Evolutionary conservation across 1,140 invertebrate species (phyloP).

Genomic region (Tetraneura akinire): DNA sequence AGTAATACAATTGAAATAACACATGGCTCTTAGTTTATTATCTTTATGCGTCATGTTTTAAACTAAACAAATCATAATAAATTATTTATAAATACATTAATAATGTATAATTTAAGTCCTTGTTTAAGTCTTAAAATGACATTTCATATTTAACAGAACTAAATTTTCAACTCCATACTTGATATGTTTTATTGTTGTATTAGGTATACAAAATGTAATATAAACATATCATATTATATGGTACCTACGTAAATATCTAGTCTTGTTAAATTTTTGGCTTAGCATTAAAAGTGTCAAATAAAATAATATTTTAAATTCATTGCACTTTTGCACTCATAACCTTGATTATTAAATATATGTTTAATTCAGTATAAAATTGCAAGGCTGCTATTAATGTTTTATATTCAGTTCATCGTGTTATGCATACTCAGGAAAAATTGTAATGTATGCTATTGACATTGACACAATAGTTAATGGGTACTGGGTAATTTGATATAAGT

Average conservation of each 20-base stretch:
- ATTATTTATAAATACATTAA: too few relatives aligned
- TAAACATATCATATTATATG: too few relatives aligned
- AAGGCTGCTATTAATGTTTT: slow-evolving; percentile 4
- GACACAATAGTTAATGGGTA: neutral
- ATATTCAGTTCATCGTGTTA: slow-evolving; percentile 4
- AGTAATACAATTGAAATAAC: neutral
- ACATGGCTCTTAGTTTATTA: slow-evolving; percentile 6
- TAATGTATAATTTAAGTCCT: too few relatives aligned
- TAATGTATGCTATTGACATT: slow-evolving; percentile 15
- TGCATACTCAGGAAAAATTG: neutral
- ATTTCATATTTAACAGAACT: too few relatives aligned
- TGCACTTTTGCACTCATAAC: slow-evolving; percentile 6
- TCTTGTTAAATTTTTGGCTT: neutral
- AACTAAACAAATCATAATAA: neutral
- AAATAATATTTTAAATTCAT: neutral
- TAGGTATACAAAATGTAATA: too few relatives aligned
- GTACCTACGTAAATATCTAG: too few relatives aligned
- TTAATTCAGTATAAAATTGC: slow-evolving; percentile 5
- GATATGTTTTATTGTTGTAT: too few relatives aligned
- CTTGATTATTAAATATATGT: slow-evolving; percentile 15
- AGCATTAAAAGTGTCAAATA: slow-evolving; percentile 3
- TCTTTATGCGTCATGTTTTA: neutral
- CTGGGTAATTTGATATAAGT: too few relatives aligned
- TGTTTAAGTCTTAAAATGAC: too few relatives aligned
- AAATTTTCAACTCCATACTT: too few relatives aligned